Evolutionary conservation across 1,140 invertebrate species (phyloP).

Genomic region (Scaptomyza pallida): DNA sequence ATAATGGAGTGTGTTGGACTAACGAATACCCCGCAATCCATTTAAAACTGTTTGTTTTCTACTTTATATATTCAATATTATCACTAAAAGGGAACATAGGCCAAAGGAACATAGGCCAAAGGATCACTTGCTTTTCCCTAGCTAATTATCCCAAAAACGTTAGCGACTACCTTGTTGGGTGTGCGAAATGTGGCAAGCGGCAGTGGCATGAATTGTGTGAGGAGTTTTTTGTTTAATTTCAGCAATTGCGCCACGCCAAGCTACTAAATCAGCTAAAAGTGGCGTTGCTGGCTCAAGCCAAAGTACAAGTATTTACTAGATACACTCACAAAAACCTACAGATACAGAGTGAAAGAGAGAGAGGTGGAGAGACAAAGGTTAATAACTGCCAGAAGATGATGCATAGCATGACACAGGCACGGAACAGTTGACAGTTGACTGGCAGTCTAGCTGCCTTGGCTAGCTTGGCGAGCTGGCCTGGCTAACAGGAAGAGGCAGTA

Average conservation of each 20-base stretch:
- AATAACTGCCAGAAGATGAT: slow-evolving; percentile 82
- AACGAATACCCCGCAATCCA: too few species aligned
- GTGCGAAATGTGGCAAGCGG: neutral
- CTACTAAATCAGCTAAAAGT: slow-evolving; percentile 57
- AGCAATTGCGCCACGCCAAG: slow-evolving; percentile 47
- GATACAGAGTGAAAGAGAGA: neutral
- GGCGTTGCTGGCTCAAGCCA: slow-evolving; percentile 11
- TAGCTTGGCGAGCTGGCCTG: slow-evolving; percentile 11
- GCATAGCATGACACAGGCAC: slow-evolving; percentile 75
- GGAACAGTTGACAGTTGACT: slow-evolving; percentile 77
- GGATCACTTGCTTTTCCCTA: too few species aligned
- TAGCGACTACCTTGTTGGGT: slow-evolving; percentile 28
- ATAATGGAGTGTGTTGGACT: too few species aligned
- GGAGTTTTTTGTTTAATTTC: slow-evolving; percentile 59
- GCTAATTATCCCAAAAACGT: too few species aligned
- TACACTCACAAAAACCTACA: slow-evolving; percentile 6
- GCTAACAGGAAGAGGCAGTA: slow-evolving; percentile 7
- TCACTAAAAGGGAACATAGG: too few species aligned
- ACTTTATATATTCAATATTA: too few species aligned
- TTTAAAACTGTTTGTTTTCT: too few species aligned
- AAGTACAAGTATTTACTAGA: slow-evolving; percentile 33
- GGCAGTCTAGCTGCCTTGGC: slow-evolving; percentile 42
- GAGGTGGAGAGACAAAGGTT: slow-evolving; percentile 60
- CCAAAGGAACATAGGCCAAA: too few species aligned
- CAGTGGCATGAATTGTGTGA: slow-evolving; percentile 10